phyloP scores from a whole-genome alignment of 2,888 invertebrate genomes.

The Parnassius smintheus region DNA sequence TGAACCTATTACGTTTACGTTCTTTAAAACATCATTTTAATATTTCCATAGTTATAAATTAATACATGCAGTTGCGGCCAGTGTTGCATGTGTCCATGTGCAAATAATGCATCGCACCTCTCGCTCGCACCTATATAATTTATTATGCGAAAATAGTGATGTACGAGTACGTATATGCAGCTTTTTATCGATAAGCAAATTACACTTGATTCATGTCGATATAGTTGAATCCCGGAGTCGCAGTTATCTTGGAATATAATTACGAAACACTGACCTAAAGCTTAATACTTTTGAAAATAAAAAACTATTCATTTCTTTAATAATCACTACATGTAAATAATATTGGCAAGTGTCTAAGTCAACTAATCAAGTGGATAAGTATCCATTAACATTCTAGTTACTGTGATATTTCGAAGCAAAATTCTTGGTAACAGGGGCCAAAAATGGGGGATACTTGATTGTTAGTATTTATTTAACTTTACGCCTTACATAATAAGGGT shows the following conservation, averaged over 20 bases:
- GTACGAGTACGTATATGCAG: neutral
- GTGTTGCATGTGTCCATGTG: neutral
- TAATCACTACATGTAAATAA: too few species aligned
- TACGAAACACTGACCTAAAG: too few species aligned
- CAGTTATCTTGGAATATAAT: too few species aligned
- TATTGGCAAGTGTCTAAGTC: too few species aligned
- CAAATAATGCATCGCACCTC: neutral
- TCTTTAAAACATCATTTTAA: too few species aligned
- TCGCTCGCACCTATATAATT: neutral
- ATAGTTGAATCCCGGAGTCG: too few species aligned
- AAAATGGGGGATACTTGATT: constrained; percentile 3
- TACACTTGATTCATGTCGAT: neutral
- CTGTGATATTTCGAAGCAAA: neutral
- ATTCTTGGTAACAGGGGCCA: neutral
- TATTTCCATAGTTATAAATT: too few species aligned
- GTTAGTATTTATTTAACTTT: constrained; percentile 22
- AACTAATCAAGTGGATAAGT: too few species aligned
- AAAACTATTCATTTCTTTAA: too few species aligned
- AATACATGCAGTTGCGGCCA: neutral
- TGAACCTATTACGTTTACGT: too few species aligned
- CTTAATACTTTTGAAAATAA: too few species aligned
- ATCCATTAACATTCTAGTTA: neutral
- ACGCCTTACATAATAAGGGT: constrained; percentile 2
- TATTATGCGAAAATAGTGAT: neutral
- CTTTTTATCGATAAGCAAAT: neutral